A percentile compares a stretch with the other conserved stretches of the same genome.
These are phyloP conservation scores for Pseudolaguvia tuberculata DNA, from an alignment of 2,113 vertebrate genomes.

Conservation along the genomic window DNA sequence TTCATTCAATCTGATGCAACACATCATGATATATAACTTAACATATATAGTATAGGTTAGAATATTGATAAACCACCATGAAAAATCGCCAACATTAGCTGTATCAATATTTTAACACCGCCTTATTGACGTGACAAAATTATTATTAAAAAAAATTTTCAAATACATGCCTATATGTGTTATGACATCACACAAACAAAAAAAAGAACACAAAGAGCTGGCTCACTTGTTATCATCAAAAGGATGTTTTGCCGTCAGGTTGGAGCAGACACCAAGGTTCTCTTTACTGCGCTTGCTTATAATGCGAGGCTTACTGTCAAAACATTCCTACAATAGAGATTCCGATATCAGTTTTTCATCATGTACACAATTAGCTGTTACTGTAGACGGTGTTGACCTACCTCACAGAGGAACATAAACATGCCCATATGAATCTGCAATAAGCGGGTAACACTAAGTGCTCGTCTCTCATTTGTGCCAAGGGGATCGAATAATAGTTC, in stretches of 20 bases:
- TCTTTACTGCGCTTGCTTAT: constrained; percentile 98
- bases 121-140: no score
- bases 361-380: constrained; percentile 53
- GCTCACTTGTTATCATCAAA: constrained; percentile 97
- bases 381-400: constrained; percentile 65
- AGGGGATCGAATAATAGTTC: constrained; percentile 94
- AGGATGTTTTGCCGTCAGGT: constrained; percentile 89
- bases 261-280: constrained; percentile 88
- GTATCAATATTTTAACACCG: no score
- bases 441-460: constrained; percentile 88
- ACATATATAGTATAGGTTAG: no score
- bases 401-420: constrained; percentile 99
- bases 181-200: no score
- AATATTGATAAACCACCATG: no score
- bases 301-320: constrained; percentile 97
- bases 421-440: constrained; percentile 97
- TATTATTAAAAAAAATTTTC: neutral
- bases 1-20: no score
- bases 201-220: neutral
- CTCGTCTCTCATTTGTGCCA: constrained; percentile 85
- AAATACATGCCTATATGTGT: neutral
- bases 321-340: constrained; percentile 80
- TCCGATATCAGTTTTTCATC: neutral
- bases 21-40: no score
- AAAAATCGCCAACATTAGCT: no score